phyloP scores from a whole-genome alignment of 23 tunicate genomes.

The Ascidia mentula region DNA sequence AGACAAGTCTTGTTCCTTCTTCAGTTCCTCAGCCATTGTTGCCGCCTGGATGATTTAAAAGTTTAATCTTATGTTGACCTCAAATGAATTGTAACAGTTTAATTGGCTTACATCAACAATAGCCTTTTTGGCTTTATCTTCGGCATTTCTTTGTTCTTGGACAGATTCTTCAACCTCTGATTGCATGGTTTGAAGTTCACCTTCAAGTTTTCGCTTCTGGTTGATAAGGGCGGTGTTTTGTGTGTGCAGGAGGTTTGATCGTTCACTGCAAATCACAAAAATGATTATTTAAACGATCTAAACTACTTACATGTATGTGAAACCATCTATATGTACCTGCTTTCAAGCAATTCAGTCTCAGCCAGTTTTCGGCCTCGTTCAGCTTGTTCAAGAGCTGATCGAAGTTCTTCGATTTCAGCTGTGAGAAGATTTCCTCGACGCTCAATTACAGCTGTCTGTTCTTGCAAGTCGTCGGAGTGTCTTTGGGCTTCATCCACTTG shows the following conservation, averaged over 20 bases:
- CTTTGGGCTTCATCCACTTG: constrained; percentile 86
- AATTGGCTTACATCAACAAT: constrained; percentile 70
- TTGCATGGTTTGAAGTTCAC: constrained; percentile 80
- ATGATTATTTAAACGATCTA: neutral
- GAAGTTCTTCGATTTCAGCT: constrained; percentile 89
- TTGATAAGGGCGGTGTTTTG: constrained; percentile 99
- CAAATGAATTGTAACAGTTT: too few species aligned
- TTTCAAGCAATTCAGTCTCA: constrained; percentile 74
- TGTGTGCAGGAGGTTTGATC: constrained; percentile 97
- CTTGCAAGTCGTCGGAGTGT: constrained; percentile 40
- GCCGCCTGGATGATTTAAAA: too few species aligned
- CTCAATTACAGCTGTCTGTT: constrained; percentile 89
- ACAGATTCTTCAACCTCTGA: constrained; percentile 93
- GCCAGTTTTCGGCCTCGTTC: constrained; percentile 96
- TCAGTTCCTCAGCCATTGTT: constrained; percentile 92
- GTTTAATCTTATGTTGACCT: too few species aligned
- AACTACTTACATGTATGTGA: too few species aligned
- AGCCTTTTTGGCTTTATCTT: constrained; percentile 94
- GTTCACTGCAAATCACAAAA: constrained; percentile 40
- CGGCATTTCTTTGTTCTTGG: constrained; percentile 95
- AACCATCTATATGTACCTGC: constrained; percentile 29
- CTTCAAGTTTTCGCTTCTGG: constrained; percentile 97
- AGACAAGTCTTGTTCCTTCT: constrained; percentile 96
- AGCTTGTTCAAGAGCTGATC: constrained; percentile 94
- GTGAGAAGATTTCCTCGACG: constrained; percentile 78